phyloP scores from a whole-genome alignment of 2,113 vertebrate genomes.

The Oriolus oriolus region DNA sequence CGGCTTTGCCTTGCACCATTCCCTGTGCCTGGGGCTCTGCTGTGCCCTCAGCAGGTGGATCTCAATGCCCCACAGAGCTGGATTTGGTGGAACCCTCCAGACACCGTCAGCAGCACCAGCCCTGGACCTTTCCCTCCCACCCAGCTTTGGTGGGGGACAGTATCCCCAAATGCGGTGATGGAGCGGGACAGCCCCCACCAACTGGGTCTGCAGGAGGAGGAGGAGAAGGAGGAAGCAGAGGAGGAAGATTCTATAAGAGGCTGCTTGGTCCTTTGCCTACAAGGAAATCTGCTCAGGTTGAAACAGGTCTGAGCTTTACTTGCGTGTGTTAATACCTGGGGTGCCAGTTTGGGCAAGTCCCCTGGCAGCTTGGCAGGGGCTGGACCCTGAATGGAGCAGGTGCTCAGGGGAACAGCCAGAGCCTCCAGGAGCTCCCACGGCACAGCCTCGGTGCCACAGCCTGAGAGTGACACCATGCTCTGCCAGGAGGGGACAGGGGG shows the following conservation, averaged over 20 bases:
- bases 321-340: fast-evolving
- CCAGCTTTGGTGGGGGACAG: fast-evolving
- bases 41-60: background rate
- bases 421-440: fast-evolving
- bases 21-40: fast-evolving
- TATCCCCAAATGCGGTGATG: background rate
- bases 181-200: background rate
- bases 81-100: background rate
- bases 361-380: fast-evolving
- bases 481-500: background rate
- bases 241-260: background rate
- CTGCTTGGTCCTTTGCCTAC: background rate
- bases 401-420: fast-evolving
- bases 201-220: background rate
- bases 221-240: background rate
- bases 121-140: fast-evolving
- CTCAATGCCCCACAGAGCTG: fast-evolving
- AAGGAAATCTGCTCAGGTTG: background rate
- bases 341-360: fast-evolving
- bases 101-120: fast-evolving
- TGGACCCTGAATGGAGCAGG: background rate
- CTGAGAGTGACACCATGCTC: background rate
- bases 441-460: fast-evolving
- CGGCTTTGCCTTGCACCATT: fast-evolving
- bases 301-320: background rate